Base-by-base conservation (phyloP, 1,140 invertebrate species). In the Drosophila parvula region DNA sequence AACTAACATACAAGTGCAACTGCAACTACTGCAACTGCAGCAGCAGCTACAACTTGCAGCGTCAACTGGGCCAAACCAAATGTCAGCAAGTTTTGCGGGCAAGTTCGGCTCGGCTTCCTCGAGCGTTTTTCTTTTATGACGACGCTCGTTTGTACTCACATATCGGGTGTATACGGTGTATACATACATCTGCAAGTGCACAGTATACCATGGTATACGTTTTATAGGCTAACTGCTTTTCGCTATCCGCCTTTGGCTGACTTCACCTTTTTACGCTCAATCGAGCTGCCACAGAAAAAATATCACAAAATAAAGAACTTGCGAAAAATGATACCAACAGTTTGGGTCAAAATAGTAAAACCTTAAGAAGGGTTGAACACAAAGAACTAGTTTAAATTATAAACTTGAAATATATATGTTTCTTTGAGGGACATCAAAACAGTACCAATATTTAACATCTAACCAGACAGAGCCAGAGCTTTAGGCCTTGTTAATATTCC, bases 171-270 rank as follows among this genome's bases (percentile, higher is more conserved):
- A 22, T 58, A 43, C 28, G n/a, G n/a, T n/a, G n/a, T n/a, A n/a
- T n/a, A 5, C 50, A 58, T 50, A 18, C 67, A 47, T 67, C 43
- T 79, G 51, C 56, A 45, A 56, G 32, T 62, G 57, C 65, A 47
- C 47, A 38, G 22, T 74, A 53, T 67, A 61, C 47, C 36, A 36
- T 51, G 16, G 36, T 65, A 62, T 55, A 59, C 56, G 40, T 67
- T 82, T 82, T 88, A 89, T 89, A 78, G 84, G 80, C 86, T 89
- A 84, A 83, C 83, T 80, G 64, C 76, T 76, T 73, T 80, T 80
- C 43, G 65, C 18, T 67, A 32, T 51, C 36, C 63, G 59, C 65
- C 67, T 84, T 84, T 84, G 81, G 83, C 79, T 86, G 83, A 83
- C 83, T 86, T 86, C 65, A 86, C 67, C 79, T 79, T 77, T 88